Evolutionary conservation across 1,140 invertebrate genomes (phyloP), one percentile per base, ranked within the genome.

Genomic region (Neocloeon triangulifer): DNA sequence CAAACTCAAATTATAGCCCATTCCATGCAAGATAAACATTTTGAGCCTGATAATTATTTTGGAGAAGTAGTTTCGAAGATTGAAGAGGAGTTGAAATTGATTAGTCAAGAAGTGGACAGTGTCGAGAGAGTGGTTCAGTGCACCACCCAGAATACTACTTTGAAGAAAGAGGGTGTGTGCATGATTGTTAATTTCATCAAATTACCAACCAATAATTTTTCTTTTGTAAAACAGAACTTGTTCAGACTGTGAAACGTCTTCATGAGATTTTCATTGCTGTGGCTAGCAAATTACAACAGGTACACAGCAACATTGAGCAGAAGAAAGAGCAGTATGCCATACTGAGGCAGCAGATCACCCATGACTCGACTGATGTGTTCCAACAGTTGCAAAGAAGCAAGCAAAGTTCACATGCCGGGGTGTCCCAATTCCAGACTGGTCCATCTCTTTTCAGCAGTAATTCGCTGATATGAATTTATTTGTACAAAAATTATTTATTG

Each of bases 321-420:
- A 76, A 81, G 44, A 85, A 85, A 50, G 75, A 81, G 38, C 71
- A 79, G 29, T 86, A 79, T 47, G 50, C 82, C 0, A 78, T 76
- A 43, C 64, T 82, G 25, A 52, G 78, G 13, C 77, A 73, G 44
- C 71, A 78, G 35, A 61, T 77, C 5, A 55, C 80, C 18, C 75
- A 78, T 38, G 81, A 86, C 44, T 60, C 61, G 19, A 69, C 68
- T 6, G 73, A 84, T 47, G 69, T 85, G 3, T 85, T 85, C 44
- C 69, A 78, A 27, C 59, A 59, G 21, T 45, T 14, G 9, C 25
- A 22, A 37, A 25, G 18, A 16, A 15, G 15, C 3, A 12, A 6
- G 25, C 8, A 14, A 22, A 3, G 21, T 15, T 49, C 4, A 50
- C 51, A 19, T 19, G 38, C 4, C n/a, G n/a, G n/a, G n/a, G n/a